Evolutionary conservation across 2,797 vertebrate species (phyloP), one percentile per base, ranked within the genome.

Genomic region (Enteromius paludinosus): DNA sequence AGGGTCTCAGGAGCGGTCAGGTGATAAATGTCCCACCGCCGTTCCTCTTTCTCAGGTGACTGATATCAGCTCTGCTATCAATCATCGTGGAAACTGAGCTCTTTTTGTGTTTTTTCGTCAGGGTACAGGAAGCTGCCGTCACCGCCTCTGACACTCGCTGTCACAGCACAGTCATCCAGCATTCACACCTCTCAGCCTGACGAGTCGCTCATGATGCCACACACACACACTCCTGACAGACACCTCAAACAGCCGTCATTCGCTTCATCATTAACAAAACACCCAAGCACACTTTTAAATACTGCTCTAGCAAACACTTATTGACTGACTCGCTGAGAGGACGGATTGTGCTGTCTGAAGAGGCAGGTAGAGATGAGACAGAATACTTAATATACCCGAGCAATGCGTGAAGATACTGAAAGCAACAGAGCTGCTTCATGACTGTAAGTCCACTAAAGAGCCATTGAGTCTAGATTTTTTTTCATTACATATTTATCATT

Each of bases 141-240:
- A 83, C 73, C 65, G 49, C 41, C 71, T 83, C 73, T 86, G 85
- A 82, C 87, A 83, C 66, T 35, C 18, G 74, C 83, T 86, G 85
- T 85, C 85, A 82, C 64, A 75, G 81, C 38, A 59, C 59, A 68
- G 73, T 87, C 83, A 76, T 59, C 49, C 25, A 56, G 49, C 66
- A 79, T 43, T 47, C 61, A 12, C 72, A 65, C 66, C 76, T 66
- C 82, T 76, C 59, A 82, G 47, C 56, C 70, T 85, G 84, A 84
- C 20, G 68, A 81, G 84, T 64, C 23, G 7, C 82, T 84, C 77
- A 14, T 45, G 38, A 69, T 59, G 68, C 70, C 69, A 66, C 69
- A 25, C 73, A 23, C 47, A 30, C 73, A 47, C 43, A 9, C 25
- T 65, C 49, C 30, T 73, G 79, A 83, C 81, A 83, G 73, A 83